These are phyloP conservation scores for Dasyprocta punctata DNA, from an alignment of 2,113 vertebrate genomes.

Conservation along the genomic window DNA sequence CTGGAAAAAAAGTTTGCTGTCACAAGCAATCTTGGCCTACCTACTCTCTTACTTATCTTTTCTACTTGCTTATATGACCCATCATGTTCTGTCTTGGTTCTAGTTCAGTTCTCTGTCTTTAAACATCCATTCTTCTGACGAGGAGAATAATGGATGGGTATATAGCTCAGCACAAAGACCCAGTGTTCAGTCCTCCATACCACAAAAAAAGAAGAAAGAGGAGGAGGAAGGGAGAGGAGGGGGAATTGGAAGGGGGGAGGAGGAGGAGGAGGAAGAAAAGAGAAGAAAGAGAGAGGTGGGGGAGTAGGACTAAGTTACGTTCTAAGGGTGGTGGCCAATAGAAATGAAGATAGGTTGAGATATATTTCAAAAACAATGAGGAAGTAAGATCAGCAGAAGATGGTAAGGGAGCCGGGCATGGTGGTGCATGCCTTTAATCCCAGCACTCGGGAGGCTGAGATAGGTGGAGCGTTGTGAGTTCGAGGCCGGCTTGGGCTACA, in stretches of 20 bases:
- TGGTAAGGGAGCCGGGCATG: too few relatives aligned
- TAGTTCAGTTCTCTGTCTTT: neutral
- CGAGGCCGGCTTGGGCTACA: too few relatives aligned
- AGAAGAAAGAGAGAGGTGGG: neutral
- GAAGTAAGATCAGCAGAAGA: slow-evolving; percentile 8
- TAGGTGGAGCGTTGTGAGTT: too few relatives aligned
- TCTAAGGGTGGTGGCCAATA: neutral
- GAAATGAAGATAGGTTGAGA: neutral
- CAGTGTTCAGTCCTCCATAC: neutral
- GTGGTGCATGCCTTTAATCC: too few relatives aligned
- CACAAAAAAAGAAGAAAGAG: neutral
- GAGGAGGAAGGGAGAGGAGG: neutral
- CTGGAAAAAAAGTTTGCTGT: neutral
- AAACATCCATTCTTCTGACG: neutral
- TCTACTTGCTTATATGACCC: neutral
- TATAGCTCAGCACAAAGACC: neutral
- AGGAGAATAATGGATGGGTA: neutral
- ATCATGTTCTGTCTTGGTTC: neutral
- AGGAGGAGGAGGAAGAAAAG: neutral
- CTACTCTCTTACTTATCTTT: neutral
- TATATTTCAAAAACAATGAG: neutral
- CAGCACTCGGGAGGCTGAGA: too few relatives aligned
- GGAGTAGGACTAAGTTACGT: neutral
- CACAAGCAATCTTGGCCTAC: neutral
- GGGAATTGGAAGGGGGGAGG: neutral